These are phyloP conservation scores for Neodon shergylaensis DNA, from an alignment of 2,113 vertebrate species.

Conservation along the genomic window DNA sequence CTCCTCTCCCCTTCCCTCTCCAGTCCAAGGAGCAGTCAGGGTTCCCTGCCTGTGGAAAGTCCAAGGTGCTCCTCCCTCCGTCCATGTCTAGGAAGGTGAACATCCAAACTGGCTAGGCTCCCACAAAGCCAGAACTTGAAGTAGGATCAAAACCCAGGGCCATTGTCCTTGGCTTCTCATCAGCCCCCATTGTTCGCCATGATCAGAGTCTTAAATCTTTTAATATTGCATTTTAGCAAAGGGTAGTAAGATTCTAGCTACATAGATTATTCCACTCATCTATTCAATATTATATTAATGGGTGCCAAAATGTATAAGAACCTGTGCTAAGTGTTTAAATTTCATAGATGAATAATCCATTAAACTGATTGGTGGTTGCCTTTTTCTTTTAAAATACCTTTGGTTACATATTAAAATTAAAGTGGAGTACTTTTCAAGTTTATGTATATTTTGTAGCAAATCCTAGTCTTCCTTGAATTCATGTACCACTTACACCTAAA, in stretches of 20 bases:
- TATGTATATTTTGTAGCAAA: constrained; percentile 70
- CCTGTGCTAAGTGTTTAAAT: neutral
- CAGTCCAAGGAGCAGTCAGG: too few relatives aligned
- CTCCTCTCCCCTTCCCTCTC: too few relatives aligned
- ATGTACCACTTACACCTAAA: constrained; percentile 76
- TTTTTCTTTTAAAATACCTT: constrained; percentile 1
- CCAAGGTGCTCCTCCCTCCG: too few relatives aligned
- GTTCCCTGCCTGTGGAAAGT: too few relatives aligned
- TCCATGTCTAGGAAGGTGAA: too few relatives aligned
- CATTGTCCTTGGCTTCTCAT: too few relatives aligned
- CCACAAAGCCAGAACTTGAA: too few relatives aligned
- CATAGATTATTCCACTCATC: neutral
- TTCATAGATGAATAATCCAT: neutral
- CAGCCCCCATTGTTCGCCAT: too few relatives aligned
- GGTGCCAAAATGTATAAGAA: neutral
- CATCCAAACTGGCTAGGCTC: too few relatives aligned
- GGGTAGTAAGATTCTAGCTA: constrained; percentile 47
- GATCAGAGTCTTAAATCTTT: constrained; percentile 21
- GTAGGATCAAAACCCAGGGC: too few relatives aligned
- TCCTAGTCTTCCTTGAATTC: constrained; percentile 69
- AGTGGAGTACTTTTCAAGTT: constrained; percentile 65
- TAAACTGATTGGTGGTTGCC: neutral
- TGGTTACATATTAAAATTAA: constrained; percentile 65
- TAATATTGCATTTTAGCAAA: neutral
- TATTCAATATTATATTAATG: neutral